Evolutionary conservation across 2,888 invertebrate genomes (phyloP).

Genomic region (Spodoptera picta): DNA sequence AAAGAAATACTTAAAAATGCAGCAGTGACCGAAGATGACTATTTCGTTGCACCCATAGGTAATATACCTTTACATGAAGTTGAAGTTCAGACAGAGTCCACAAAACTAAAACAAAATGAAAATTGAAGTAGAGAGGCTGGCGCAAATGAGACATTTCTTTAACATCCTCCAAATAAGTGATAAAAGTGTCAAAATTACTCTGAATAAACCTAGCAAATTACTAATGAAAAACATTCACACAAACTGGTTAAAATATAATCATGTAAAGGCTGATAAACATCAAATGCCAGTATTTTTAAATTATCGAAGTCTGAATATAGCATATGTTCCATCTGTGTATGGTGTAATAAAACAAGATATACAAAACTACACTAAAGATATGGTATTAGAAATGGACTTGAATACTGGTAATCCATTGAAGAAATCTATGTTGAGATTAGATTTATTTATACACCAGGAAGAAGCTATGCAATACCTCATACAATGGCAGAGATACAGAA

Average conservation of each 20-base stretch:
- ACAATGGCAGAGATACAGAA: conserved; percentile 93
- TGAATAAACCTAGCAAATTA: conserved; percentile 71
- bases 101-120: conserved; percentile 75
- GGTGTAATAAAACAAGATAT: conserved; percentile 63
- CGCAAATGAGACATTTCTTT: conserved; percentile 74
- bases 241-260: conserved; percentile 75
- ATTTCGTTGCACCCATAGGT: conserved; percentile 96
- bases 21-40: conserved; percentile 93
- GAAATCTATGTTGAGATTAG: conserved; percentile 72
- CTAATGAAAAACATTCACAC: conserved; percentile 75
- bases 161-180: conserved; percentile 58
- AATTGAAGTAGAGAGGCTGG: conserved; percentile 71
- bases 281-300: conserved; percentile 70
- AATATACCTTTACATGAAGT: conserved; percentile 92
- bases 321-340: conserved; percentile 55
- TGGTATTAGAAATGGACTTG: conserved; percentile 56
- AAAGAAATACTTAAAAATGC: conserved; percentile 93
- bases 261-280: conserved; percentile 71
- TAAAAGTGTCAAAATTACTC: conserved; percentile 57
- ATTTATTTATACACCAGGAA: conserved; percentile 79
- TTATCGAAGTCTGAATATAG: conserved; percentile 35
- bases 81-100: conserved; percentile 58
- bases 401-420: conserved; percentile 51
- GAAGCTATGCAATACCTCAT: conserved; percentile 91
- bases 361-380: conserved; percentile 51